phyloP scores from a whole-genome alignment of 2,888 invertebrate genomes.

The Sesia apiformis region DNA sequence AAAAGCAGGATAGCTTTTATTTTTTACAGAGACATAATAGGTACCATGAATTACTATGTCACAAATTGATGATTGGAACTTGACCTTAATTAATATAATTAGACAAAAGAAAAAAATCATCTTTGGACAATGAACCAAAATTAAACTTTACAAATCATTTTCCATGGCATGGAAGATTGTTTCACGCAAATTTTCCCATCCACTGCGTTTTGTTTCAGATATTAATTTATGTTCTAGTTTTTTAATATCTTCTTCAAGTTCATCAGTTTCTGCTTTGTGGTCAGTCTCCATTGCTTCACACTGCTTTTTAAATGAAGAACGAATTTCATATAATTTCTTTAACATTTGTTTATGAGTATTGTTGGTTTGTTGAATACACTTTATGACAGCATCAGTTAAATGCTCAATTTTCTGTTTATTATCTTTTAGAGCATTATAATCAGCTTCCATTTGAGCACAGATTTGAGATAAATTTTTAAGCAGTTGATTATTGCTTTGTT shows the following conservation, averaged over 20 bases:
- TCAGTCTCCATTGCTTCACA: conserved; percentile 43
- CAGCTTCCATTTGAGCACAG: conserved; percentile 37
- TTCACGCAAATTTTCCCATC: conserved; percentile 45
- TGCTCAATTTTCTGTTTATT: conserved; percentile 57
- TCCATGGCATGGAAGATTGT: conserved; percentile 54
- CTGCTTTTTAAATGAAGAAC: conserved; percentile 42
- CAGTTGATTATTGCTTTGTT: conserved; percentile 35
- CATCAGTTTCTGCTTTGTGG: conserved; percentile 38
- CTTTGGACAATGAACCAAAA: no score
- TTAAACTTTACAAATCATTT: conserved; percentile 35
- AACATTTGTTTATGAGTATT: conserved; percentile 46
- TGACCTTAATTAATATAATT: no score
- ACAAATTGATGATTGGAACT: no score
- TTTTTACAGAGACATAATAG: no score
- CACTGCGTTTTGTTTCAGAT: conserved; percentile 46
- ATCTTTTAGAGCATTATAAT: conserved; percentile 44
- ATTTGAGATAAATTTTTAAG: conserved; percentile 38
- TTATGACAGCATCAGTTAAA: conserved; percentile 37
- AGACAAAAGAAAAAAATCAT: no score
- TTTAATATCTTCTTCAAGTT: conserved; percentile 25
- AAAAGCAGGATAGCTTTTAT: no score
- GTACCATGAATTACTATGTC: no score
- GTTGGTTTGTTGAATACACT: conserved; percentile 50
- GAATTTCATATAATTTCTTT: conserved; percentile 40
- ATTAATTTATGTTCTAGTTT: no score